Conservation (phyloP, 2,113 vertebrate genomes). For the Odontophorus gujanensis region DNA sequence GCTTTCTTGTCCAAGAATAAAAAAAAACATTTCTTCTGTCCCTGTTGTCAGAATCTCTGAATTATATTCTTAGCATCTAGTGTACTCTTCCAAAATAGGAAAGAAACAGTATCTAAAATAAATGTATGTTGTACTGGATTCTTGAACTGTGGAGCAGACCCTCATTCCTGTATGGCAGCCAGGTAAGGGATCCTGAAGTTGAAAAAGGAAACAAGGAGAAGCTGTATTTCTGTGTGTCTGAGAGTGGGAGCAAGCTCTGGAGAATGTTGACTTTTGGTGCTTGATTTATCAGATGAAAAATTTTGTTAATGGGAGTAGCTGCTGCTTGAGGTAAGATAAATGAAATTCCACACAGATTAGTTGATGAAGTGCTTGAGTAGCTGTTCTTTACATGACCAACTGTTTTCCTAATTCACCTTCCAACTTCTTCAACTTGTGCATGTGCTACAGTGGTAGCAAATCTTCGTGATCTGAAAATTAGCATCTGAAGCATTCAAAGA, state of each 20-base stretch:
- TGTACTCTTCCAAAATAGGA: background rate
- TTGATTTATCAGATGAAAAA: background rate
- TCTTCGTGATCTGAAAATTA: background rate
- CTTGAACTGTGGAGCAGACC: background rate
- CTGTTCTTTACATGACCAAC: background rate
- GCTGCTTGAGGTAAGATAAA: background rate
- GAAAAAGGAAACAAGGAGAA: background rate
- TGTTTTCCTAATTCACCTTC: background rate
- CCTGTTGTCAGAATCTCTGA: background rate
- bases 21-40: constrained; percentile 14
- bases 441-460: background rate
- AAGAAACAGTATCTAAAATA: constrained; percentile 12
- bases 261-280: background rate
- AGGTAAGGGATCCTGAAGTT: background rate
- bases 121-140: background rate
- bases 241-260: background rate
- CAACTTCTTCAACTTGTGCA: background rate
- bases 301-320: background rate
- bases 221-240: background rate
- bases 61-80: background rate
- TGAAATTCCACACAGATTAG: background rate
- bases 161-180: background rate
- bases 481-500: background rate
- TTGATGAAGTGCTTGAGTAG: background rate
- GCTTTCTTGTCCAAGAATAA: constrained; percentile 40